Evolutionary conservation across 2,797 vertebrate species (phyloP).

Genomic region (Poecilia velifera): DNA sequence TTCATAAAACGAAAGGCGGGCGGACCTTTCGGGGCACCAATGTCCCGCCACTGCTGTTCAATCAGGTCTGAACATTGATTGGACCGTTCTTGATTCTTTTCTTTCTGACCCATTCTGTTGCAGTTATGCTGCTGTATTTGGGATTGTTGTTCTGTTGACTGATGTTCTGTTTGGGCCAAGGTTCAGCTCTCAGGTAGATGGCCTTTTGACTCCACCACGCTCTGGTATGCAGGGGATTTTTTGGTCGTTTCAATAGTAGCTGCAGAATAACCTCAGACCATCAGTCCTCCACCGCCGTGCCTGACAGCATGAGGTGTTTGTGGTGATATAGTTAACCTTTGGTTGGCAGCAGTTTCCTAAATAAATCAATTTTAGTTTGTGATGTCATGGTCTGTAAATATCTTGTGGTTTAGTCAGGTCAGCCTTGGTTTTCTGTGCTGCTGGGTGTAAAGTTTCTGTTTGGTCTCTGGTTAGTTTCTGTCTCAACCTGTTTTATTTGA

Average conservation of each 20-base stretch:
- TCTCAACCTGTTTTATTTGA: neutral
- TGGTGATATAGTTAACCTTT: neutral
- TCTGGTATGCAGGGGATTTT: neutral
- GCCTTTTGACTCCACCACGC: neutral
- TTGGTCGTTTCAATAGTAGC: neutral
- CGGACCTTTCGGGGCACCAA: neutral
- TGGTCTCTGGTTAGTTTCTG: neutral
- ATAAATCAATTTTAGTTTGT: neutral
- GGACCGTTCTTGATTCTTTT: neutral
- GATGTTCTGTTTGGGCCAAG: neutral
- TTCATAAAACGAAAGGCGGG: neutral
- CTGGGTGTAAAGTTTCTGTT: neutral
- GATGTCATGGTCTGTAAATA: slow-evolving; percentile 1
- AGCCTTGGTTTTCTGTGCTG: neutral
- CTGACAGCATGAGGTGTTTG: slow-evolving; percentile 1
- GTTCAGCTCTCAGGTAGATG: neutral
- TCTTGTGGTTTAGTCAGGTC: neutral
- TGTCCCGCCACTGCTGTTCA: neutral
- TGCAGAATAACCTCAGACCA: neutral
- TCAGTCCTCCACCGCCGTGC: neutral
- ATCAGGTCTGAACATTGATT: neutral
- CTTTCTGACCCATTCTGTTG: neutral
- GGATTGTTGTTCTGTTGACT: neutral
- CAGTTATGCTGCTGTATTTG: neutral
- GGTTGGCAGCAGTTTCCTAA: neutral